phyloP scores from a whole-genome alignment of 2,888 invertebrate species.

The Agonopterix alstromeriana region DNA sequence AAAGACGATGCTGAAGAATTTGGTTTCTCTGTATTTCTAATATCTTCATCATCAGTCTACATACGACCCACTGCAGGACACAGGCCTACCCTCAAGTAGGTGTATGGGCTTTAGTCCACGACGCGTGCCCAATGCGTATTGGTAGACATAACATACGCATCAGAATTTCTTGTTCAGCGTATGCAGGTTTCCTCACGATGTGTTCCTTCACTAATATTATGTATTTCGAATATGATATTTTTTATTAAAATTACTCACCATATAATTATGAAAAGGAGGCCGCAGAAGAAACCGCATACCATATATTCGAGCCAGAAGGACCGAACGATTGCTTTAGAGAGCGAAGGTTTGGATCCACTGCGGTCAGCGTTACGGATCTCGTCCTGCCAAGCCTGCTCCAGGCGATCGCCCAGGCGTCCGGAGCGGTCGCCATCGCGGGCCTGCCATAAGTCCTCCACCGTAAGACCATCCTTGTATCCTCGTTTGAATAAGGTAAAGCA shows the following conservation, averaged over 20 bases:
- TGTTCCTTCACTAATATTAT: no score
- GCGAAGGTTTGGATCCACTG: constrained; percentile 73
- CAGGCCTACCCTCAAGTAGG: no score
- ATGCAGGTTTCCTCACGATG: no score
- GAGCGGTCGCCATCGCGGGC: constrained; percentile 79
- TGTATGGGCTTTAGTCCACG: no score
- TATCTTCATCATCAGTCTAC: no score
- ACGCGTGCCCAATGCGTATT: no score
- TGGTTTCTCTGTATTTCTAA: no score
- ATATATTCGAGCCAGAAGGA: constrained; percentile 79
- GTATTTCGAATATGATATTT: no score
- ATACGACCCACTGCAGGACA: no score
- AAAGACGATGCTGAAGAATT: no score
- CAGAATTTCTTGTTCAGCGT: no score
- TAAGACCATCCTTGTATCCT: constrained; percentile 79
- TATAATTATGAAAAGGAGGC: constrained; percentile 74
- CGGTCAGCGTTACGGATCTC: constrained; percentile 70
- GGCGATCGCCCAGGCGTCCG: constrained; percentile 78
- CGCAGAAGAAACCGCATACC: constrained; percentile 76
- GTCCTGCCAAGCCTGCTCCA: constrained; percentile 81
- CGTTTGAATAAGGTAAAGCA: constrained; percentile 78
- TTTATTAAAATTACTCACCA: constrained; percentile 57
- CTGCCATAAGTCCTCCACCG: constrained; percentile 80
- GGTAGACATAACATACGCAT: no score
- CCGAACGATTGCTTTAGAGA: constrained; percentile 75